phyloP scores from a whole-genome alignment of 2,797 vertebrate species.

The Hozukius guyotensis region DNA sequence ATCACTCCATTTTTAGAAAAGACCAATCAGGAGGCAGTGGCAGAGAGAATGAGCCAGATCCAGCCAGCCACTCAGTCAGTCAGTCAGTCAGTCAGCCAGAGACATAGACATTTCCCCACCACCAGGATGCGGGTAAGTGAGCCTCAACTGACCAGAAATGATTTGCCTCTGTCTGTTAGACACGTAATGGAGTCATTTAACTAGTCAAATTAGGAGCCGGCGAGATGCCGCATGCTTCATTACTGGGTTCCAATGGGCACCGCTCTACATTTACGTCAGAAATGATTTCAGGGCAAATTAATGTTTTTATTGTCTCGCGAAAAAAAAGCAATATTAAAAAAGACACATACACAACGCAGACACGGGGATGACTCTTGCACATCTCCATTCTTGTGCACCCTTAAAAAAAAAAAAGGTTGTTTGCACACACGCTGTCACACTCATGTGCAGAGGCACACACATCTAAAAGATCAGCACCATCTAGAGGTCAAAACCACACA shows the following conservation, averaged over 20 bases:
- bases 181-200: conserved; percentile 99
- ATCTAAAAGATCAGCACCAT: conserved; percentile 91
- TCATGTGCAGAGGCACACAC: conserved; percentile 60
- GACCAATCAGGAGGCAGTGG: conserved; percentile 37
- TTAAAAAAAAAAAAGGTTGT: conserved; percentile 45
- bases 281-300: conserved; percentile 99
- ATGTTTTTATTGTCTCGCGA: conserved; percentile 97
- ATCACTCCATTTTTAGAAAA: conserved; percentile 34
- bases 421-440: conserved; percentile 58
- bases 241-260: conserved; percentile 98
- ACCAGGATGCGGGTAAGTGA: conserved; percentile 98
- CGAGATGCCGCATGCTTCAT: conserved; percentile 99
- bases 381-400: conserved; percentile 35
- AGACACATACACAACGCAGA: conserved; percentile 47
- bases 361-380: conserved; percentile 22
- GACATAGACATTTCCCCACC: conserved; percentile 93
- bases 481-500: conserved; percentile 82
- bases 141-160: conserved; percentile 99
- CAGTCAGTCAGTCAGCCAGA: conserved; percentile 86
- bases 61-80: conserved; percentile 80
- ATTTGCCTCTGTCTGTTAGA: conserved; percentile 99
- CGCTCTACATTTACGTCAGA: conserved; percentile 99
- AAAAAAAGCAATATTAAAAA: neutral
- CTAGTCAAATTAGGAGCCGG: conserved; percentile 99
- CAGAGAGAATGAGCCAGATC: conserved; percentile 63